Conservation (phyloP, 2,888 invertebrate species). For the Gryllus longicercus region DNA sequence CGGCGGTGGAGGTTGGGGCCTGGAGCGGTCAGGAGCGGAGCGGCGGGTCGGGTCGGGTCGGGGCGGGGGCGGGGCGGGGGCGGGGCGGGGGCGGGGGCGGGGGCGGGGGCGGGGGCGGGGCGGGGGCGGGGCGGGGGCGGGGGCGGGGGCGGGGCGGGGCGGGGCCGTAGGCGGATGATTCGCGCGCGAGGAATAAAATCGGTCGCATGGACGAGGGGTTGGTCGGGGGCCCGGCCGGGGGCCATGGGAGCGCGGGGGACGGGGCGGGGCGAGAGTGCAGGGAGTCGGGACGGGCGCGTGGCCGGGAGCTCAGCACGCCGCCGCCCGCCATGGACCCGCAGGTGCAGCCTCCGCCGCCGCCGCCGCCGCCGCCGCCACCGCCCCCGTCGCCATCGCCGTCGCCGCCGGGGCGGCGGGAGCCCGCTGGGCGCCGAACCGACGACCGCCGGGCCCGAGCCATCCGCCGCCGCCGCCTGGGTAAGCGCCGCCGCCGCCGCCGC, state of each 20-base stretch:
- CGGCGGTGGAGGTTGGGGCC: too few species aligned
- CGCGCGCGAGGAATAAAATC: neutral
- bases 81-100: neutral
- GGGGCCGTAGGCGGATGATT: neutral
- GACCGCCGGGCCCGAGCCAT: neutral
- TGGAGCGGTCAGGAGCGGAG: neutral
- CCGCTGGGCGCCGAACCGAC: neutral
- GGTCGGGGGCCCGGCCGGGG: neutral
- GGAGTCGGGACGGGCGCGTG: neutral
- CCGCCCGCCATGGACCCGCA: neutral
- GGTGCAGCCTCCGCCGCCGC: neutral
- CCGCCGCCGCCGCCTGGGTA: neutral
- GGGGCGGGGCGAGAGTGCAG: neutral
- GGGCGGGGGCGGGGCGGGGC: neutral
- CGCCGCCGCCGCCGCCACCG: neutral
- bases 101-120: neutral
- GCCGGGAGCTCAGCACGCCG: neutral
- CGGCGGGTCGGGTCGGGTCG: neutral
- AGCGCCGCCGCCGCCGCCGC: neutral
- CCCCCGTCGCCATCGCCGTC: neutral
- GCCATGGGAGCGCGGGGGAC: neutral
- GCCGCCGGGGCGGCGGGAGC: neutral
- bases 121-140: neutral
- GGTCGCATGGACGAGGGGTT: neutral
- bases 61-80: neutral